A percentile compares a stretch with the other conserved stretches of the same genome.
Conservation (phyloP, 2,888 invertebrate genomes). For the Aphodius sticticus region DNA sequence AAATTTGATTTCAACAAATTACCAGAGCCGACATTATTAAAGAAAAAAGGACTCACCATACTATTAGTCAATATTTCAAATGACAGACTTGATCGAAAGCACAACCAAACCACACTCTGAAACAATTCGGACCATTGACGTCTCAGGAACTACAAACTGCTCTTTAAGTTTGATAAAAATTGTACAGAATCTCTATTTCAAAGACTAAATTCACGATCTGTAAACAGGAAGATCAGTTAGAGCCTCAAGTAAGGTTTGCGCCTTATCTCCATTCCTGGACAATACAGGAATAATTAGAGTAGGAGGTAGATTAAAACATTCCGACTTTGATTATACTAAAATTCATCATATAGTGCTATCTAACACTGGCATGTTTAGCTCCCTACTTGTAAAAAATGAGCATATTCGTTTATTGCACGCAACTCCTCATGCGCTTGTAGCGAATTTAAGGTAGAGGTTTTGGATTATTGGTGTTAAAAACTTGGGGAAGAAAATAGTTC, state of each 20-base stretch:
- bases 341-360: conserved; percentile 37
- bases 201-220: conserved; percentile 17
- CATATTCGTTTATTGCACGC: conserved; percentile 24
- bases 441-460: conserved; percentile 26
- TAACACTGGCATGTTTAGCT: neutral
- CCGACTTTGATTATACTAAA: conserved; percentile 29
- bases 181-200: conserved; percentile 15
- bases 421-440: conserved; percentile 22
- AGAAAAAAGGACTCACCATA: no score
- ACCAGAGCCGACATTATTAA: no score
- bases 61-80: no score
- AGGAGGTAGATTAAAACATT: no score
- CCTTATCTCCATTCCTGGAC: conserved; percentile 41
- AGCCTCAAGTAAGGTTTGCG: conserved; percentile 13
- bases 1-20: no score
- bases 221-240: conserved; percentile 6
- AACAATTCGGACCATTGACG: conserved; percentile 11
- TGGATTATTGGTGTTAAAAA: conserved; percentile 26
- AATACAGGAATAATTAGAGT: neutral
- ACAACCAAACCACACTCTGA: neutral
- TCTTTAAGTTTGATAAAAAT: neutral
- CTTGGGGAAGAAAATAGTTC: neutral
- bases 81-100: no score
- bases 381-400: neutral
- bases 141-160: conserved; percentile 18